These are phyloP conservation scores for Holothuria leucospilota DNA, from an alignment of 53 echinoderm and acorn worm genomes.

Conservation along the genomic window DNA sequence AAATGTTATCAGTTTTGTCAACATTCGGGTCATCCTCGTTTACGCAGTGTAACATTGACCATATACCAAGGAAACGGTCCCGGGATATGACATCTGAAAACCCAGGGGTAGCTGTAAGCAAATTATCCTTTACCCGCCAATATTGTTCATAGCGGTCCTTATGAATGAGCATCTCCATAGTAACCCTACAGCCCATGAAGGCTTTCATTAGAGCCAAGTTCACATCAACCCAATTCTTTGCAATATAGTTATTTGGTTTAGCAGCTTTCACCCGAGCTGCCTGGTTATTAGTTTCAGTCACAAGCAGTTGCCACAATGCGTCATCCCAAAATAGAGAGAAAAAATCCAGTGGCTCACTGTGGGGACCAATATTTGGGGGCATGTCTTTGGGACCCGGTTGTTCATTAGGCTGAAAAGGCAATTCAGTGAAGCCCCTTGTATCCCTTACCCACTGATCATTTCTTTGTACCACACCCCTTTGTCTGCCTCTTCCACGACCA, in stretches of 20 bases:
- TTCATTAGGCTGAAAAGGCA: conserved; percentile 31
- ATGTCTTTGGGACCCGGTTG: background rate
- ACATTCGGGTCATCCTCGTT: too few species aligned
- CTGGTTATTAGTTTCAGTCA: too few species aligned
- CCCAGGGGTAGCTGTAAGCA: background rate
- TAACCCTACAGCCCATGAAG: too few species aligned
- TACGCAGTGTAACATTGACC: conserved; percentile 57
- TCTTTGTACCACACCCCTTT: background rate
- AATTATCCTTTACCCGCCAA: conserved; percentile 24
- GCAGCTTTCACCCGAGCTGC: too few species aligned
- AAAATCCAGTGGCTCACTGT: too few species aligned
- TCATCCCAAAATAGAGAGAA: too few species aligned
- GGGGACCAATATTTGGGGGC: too few species aligned
- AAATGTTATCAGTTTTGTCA: too few species aligned
- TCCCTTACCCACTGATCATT: conserved; percentile 30
- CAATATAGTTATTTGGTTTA: too few species aligned
- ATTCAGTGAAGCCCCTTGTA: conserved; percentile 37
- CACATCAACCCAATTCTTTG: too few species aligned
- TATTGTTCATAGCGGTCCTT: conserved; percentile 5
- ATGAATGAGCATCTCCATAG: background rate
- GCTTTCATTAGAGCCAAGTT: too few species aligned
- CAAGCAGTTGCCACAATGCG: too few species aligned
- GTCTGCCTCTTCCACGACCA: conserved; percentile 22
- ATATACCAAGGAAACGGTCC: conserved; percentile 32
- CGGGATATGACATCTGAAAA: conserved; percentile 28